phyloP scores from a whole-genome alignment of 2,797 vertebrate species.

The Crenichthys baileyi region DNA sequence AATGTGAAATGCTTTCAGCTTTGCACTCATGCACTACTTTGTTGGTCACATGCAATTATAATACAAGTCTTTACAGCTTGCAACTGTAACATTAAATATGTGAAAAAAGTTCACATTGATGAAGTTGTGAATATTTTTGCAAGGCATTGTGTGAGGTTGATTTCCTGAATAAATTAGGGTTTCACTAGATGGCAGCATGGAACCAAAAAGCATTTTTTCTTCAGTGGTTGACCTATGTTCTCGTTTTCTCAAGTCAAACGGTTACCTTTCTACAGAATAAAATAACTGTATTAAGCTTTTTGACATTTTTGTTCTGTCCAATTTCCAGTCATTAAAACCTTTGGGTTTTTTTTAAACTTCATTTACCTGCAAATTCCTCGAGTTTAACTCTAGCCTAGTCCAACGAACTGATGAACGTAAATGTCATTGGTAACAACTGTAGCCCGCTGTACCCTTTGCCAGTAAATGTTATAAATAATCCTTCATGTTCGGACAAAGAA shows the following conservation, averaged over 20 bases:
- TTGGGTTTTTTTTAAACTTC: constrained; percentile 31
- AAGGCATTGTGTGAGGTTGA: neutral
- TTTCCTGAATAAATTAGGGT: neutral
- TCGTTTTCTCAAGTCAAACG: neutral
- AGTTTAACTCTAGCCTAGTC: constrained; percentile 20
- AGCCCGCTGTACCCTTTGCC: neutral
- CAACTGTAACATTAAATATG: neutral
- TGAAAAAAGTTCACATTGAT: neutral
- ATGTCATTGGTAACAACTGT: neutral
- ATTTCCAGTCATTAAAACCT: constrained; percentile 60
- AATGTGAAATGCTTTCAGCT: no score
- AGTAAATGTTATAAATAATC: neutral
- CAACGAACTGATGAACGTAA: neutral
- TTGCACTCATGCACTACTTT: no score
- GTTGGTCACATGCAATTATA: no score
- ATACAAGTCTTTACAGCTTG: neutral
- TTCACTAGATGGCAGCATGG: constrained; percentile 66
- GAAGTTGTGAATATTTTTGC: neutral
- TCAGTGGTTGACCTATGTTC: neutral
- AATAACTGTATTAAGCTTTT: neutral
- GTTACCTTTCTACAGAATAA: neutral
- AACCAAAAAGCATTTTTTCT: neutral
- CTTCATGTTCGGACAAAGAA: neutral
- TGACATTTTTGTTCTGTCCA: neutral
- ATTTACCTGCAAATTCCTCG: constrained; percentile 50